Percentiles rank a stretch among this genome's conserved stretches.
Evolutionary conservation across 2,797 vertebrate genomes (phyloP).

Genomic region (Anomalospiza imberbis): DNA sequence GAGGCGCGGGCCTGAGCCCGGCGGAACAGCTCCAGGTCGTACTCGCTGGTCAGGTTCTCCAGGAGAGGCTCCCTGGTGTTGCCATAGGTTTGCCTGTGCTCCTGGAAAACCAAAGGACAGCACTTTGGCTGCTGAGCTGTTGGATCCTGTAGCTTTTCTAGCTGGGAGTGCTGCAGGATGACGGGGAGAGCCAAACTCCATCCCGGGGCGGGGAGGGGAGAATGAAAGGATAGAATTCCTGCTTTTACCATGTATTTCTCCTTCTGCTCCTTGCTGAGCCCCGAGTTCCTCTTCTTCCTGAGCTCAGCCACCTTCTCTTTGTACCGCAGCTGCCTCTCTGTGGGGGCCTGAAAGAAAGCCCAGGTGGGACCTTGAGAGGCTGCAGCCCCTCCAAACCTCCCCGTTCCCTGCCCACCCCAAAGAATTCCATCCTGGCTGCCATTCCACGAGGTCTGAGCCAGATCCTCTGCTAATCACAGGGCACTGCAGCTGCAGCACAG

Average conservation of each 20-base stretch:
- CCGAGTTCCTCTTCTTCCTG: conserved; percentile 93
- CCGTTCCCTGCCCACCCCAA: background rate
- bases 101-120: conserved; percentile 66
- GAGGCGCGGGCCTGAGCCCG: conserved; percentile 95
- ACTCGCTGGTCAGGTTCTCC: conserved; percentile 97
- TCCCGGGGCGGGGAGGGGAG: background rate
- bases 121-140: background rate
- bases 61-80: conserved; percentile 87
- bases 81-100: conserved; percentile 88
- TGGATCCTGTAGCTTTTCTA: background rate
- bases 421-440: background rate
- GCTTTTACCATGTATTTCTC: conserved; percentile 93
- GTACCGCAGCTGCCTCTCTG: conserved; percentile 90
- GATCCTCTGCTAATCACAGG: background rate
- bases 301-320: conserved; percentile 97
- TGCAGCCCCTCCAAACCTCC: background rate
- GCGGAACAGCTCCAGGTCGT: conserved; percentile 96
- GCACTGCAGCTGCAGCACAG: background rate
- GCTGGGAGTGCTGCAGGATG: background rate
- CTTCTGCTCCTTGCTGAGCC: conserved; percentile 94
- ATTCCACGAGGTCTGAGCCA: background rate
- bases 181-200: background rate
- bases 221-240: background rate
- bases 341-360: conserved; percentile 83
- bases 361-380: background rate